phyloP scores from a whole-genome alignment of 2,797 vertebrate genomes.

The Tangara arthus region DNA sequence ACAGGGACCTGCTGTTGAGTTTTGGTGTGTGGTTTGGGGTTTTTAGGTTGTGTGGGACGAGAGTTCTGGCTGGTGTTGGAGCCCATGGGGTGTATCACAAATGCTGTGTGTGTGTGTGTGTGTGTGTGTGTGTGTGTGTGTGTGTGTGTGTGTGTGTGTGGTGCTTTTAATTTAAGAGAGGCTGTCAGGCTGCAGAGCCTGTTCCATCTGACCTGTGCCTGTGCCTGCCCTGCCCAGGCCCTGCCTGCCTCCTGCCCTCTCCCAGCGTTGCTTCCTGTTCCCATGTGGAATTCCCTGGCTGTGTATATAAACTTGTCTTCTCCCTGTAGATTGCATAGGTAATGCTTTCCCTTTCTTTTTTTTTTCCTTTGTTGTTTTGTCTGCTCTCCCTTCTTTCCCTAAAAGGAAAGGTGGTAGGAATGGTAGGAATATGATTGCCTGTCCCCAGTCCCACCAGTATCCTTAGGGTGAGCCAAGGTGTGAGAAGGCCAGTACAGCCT shows the following conservation, averaged over 20 bases:
- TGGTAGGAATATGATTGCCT: not conserved
- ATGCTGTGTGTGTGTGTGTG: not conserved
- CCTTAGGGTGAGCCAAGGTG: not conserved
- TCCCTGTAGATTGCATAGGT: not conserved
- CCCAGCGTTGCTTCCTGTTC: not conserved
- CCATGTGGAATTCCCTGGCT: not conserved
- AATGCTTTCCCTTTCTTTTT: not conserved
- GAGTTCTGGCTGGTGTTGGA: not conserved
- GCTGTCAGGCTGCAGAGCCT: not conserved
- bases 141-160: not conserved
- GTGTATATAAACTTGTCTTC: not conserved
- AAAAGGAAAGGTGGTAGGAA: too few relatives aligned
- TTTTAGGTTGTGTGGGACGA: not conserved
- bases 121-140: not conserved
- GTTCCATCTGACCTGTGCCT: not conserved
- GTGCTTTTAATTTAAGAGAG: constrained; percentile 21
- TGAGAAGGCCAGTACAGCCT: not conserved
- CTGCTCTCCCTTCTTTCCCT: not conserved
- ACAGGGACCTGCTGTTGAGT: not conserved
- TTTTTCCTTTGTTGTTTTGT: not conserved
- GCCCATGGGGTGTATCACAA: not conserved
- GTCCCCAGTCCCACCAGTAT: not conserved
- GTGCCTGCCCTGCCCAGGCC: not conserved
- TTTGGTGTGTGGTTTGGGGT: not conserved
- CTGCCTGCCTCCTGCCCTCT: not conserved